Evolutionary conservation across 1,140 invertebrate genomes (phyloP), one percentile per base, ranked within the genome.

Genomic region (Eupristina koningsbergeri): DNA sequence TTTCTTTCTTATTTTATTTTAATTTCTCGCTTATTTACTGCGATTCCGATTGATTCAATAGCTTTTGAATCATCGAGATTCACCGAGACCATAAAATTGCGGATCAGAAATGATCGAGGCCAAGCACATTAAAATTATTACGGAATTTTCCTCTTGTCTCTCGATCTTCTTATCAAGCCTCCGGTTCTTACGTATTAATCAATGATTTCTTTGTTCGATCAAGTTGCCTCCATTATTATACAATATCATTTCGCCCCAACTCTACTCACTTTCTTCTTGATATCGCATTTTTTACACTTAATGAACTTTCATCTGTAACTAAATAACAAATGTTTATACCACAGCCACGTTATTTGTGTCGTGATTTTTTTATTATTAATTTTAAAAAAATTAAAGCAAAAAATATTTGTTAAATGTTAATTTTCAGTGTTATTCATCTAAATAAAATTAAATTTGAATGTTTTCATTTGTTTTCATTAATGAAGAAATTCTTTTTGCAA

Each of bases 1-100:
- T n/a, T n/a, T n/a, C n/a, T n/a, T n/a, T n/a, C n/a, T 9, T 36
- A 71, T 80, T 41, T 53, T 71, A 64, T 50, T 80, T 45, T 58
- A 80, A 39, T 47, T 71, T 29, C 7, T 26, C 41, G 19, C 79
- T 71, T n/a, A 41, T 53, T 50, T 36, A 45, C 61, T 67, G 45
- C 47, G 2, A 8, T 50, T 53, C 41, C 2, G 17, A 75, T 50
- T 50, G 47, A 74, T 47, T 47, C 41, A 47, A 13, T 5, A 13
- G 31, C 26, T 47, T 47, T 74, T 29, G 71, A n/a, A n/a, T n/a
- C 71, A 39, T 45, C 71, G 29, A 13, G 1, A 41, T 73, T 53
- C 0, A 75, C 53, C 13, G n/a, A 11, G 29, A 11, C 26, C 26
- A n/a, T 29, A 7, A 74, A 22, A 22, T 69, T 31, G 9, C 29